phyloP scores from a whole-genome alignment of 1,140 invertebrate genomes.

The Ceratosolen fusciceps region DNA sequence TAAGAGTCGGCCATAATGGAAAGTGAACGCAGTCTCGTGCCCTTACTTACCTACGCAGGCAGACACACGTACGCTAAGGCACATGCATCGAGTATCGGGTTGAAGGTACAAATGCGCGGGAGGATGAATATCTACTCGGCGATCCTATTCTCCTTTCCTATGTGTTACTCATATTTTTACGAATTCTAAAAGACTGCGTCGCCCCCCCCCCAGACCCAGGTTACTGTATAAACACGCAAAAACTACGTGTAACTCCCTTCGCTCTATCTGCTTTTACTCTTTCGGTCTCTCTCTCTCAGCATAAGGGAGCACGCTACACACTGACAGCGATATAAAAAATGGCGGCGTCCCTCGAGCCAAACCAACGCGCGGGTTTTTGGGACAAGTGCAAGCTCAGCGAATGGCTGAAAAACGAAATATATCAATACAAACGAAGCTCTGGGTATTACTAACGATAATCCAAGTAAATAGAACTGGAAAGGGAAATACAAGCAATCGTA shows the following conservation, averaged over 20 bases:
- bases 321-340: slow-evolving; percentile 54
- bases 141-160: background rate
- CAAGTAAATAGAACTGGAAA: background rate
- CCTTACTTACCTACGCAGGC: slow-evolving; percentile 18
- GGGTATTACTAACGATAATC: background rate
- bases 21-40: slow-evolving; percentile 39
- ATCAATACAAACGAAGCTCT: too few species aligned
- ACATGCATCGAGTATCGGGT: background rate
- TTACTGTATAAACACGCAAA: background rate
- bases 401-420: too few species aligned
- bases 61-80: background rate
- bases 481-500: too few species aligned
- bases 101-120: slow-evolving; percentile 66
- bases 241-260: too few species aligned
- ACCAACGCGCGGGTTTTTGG: slow-evolving; percentile 40
- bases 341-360: slow-evolving; percentile 52
- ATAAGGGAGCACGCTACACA: too few species aligned
- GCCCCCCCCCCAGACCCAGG: too few species aligned
- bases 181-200: too few species aligned
- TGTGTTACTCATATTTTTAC: too few species aligned
- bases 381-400: background rate
- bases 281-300: background rate
- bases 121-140: slow-evolving; percentile 48
- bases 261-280: too few species aligned
- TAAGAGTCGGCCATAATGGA: slow-evolving; percentile 59